These are phyloP conservation scores for Drosophila dives DNA, from an alignment of 2,888 invertebrate species.

Conservation along the genomic window DNA sequence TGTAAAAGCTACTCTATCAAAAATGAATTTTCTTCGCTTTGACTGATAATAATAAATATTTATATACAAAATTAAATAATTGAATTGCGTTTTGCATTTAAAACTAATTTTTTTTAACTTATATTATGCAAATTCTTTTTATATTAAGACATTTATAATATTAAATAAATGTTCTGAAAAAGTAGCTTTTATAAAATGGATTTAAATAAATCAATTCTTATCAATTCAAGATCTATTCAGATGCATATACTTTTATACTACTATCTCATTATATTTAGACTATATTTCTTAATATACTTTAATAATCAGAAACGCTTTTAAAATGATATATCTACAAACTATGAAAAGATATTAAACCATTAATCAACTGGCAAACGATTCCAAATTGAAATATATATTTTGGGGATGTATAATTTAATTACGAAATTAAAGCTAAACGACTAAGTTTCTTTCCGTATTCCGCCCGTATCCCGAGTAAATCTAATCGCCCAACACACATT, in stretches of 20 bases:
- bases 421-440: background rate
- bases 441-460: background rate
- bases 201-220: background rate
- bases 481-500: slow-evolving; percentile 55
- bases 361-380: background rate
- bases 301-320: background rate
- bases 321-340: background rate
- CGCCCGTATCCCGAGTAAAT: slow-evolving; percentile 12
- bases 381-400: background rate
- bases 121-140: background rate
- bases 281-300: background rate
- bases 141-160: background rate
- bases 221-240: background rate
- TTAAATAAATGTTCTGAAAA: background rate
- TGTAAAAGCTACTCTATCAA: no score
- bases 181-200: background rate
- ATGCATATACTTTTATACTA: background rate
- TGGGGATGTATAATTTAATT: no score
- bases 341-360: background rate
- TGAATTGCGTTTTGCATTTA: no score
- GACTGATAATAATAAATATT: no score
- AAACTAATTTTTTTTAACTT: no score
- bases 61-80: no score
- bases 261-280: background rate
- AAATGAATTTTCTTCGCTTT: background rate